Conservation (phyloP, 1,140 invertebrate species). For the Bombus breviceps region DNA sequence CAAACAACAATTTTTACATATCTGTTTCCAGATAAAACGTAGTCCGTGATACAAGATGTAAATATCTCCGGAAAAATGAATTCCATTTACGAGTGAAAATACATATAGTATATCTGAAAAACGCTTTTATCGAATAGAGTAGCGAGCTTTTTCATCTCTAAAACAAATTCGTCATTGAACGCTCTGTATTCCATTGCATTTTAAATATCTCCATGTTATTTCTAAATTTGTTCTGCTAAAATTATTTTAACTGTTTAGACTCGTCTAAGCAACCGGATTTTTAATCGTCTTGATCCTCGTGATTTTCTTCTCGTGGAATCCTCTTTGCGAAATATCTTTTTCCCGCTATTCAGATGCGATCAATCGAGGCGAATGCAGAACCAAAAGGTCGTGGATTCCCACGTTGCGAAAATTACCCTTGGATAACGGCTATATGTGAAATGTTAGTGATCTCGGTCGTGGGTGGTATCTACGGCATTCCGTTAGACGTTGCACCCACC, state of each 20-base stretch:
- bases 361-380: conserved; percentile 31
- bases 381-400: conserved; percentile 37
- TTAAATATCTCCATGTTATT: neutral
- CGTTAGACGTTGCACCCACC: conserved; percentile 73
- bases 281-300: neutral
- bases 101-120: too few relatives aligned
- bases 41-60: too few relatives aligned
- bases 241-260: neutral
- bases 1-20: too few relatives aligned
- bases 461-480: conserved; percentile 63
- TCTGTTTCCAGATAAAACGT: too few relatives aligned
- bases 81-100: too few relatives aligned
- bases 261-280: neutral
- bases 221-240: neutral
- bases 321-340: neutral
- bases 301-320: neutral
- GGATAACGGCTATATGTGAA: conserved; percentile 57
- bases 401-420: conserved; percentile 42
- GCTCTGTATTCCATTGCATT: too few relatives aligned
- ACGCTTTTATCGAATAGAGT: too few relatives aligned
- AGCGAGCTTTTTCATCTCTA: neutral
- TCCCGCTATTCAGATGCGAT: conserved; percentile 16
- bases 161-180: too few relatives aligned
- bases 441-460: conserved; percentile 60
- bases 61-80: too few relatives aligned